Evolutionary conservation across 1,140 invertebrate genomes (phyloP), one percentile per base, ranked within the genome.

Genomic region (Sinella curviseta): DNA sequence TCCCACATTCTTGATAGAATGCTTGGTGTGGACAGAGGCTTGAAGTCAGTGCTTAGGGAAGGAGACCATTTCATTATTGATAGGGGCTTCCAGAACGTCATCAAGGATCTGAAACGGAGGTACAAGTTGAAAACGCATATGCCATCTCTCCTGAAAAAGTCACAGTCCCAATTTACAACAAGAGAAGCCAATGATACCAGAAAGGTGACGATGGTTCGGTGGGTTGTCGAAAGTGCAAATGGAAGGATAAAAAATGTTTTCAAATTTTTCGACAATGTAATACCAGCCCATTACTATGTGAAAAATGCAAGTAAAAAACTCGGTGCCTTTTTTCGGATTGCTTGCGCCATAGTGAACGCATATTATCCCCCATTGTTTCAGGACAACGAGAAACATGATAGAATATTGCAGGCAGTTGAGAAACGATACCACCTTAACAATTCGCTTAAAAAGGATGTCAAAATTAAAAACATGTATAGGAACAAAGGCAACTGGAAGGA

Each of bases 211-310:
- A 86, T 86, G 85, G 54, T 86, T 74, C 78, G 85, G 34, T 86
- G 85, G 86, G 82, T 84, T 14, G 84, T 88, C 20, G 86, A 88
- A 85, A 81, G 85, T 17, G 83, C 85, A 17, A 86, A 87, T 80
- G 85, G 86, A 4, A 17, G 74, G 17, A 24, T 80, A 1, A 82
- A 82, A 33, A 78, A 78, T 30, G 26, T 73, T 1, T 82, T 60
- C 26, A 35, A 74, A n/a, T 17, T 28, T 12, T 20, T 36, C 77
- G 30, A 33, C 12, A n/a, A 33, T 14, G 12, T 33, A 3, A 33
- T 70, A 31, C 65, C 65, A 70, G 0, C 39, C 31, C 31, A 55
- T 0, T 70, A 77, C 26, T 14, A 77, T 1, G n/a, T 24, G 0
- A 74, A 77, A 1, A 24, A 70, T 0, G 1, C 67, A 1, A 34